Percentiles rank a stretch among this genome's conserved stretches.
Evolutionary conservation across 2,113 vertebrate genomes (phyloP).

Genomic region (Hyperopisus bebe): DNA sequence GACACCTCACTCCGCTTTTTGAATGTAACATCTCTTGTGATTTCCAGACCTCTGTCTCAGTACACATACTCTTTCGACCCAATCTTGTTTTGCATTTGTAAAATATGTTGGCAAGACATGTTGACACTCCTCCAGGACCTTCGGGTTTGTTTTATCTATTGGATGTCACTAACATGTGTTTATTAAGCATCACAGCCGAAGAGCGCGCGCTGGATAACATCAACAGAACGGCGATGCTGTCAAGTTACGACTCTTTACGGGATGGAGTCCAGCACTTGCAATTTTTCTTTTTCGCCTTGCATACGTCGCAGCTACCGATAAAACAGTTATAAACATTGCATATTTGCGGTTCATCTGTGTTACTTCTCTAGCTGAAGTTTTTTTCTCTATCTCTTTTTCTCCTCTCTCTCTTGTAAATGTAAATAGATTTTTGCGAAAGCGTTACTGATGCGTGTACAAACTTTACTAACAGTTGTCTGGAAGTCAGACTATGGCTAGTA

Average conservation of each 20-base stretch:
- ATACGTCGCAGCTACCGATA: neutral
- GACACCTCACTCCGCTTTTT: neutral
- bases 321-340: neutral
- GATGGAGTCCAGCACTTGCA: neutral
- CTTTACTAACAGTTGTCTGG: constrained; percentile 36
- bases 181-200: neutral
- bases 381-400: neutral
- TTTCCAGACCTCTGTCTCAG: neutral
- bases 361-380: neutral
- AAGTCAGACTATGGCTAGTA: constrained; percentile 36
- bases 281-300: neutral
- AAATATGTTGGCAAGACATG: neutral
- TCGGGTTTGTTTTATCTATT: constrained; percentile 2
- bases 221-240: neutral
- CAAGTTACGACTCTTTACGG: neutral
- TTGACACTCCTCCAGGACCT: neutral
- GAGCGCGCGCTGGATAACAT: constrained; percentile 7
- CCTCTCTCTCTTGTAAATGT: neutral
- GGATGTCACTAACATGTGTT: neutral
- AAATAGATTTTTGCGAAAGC: neutral
- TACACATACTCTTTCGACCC: neutral
- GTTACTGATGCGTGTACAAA: neutral
- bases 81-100: neutral
- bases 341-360: neutral
- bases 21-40: neutral